Conservation (phyloP, 2,113 vertebrate genomes). For the Seriola rivoliana region DNA sequence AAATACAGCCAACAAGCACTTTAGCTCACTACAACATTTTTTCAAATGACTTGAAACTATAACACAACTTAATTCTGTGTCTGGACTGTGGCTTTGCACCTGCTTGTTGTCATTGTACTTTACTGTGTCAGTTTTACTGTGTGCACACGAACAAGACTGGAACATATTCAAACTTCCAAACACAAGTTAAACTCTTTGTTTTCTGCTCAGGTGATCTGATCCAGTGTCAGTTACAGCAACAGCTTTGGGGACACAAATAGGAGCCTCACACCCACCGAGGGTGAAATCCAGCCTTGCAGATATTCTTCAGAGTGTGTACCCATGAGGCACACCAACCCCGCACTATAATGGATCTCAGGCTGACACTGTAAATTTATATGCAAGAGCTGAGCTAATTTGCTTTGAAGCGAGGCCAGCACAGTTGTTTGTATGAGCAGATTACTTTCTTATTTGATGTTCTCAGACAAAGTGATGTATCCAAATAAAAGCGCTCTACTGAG, state of each 20-base stretch:
- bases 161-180: neutral
- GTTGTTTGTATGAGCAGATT: slow-evolving; percentile 35
- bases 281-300: neutral
- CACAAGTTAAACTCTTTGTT: neutral
- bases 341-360: slow-evolving; percentile 22
- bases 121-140: neutral
- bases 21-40: neutral
- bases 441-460: slow-evolving; percentile 26
- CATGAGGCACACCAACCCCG: slow-evolving; percentile 4
- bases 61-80: neutral
- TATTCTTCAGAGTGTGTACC: slow-evolving; percentile 13
- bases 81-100: neutral
- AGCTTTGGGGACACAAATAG: slow-evolving; percentile 4
- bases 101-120: neutral
- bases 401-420: slow-evolving; percentile 1
- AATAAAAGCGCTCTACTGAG: slow-evolving; percentile 4
- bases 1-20: too few species aligned
- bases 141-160: neutral
- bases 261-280: neutral
- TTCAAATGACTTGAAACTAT: too few species aligned
- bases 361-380: slow-evolving; percentile 36
- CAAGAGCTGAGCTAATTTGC: slow-evolving; percentile 45
- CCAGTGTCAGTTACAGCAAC: neutral
- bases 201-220: slow-evolving; percentile 19
- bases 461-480: slow-evolving; percentile 21